phyloP scores from a whole-genome alignment of 2,888 invertebrate species.

The Ornithoptera alexandrae region DNA sequence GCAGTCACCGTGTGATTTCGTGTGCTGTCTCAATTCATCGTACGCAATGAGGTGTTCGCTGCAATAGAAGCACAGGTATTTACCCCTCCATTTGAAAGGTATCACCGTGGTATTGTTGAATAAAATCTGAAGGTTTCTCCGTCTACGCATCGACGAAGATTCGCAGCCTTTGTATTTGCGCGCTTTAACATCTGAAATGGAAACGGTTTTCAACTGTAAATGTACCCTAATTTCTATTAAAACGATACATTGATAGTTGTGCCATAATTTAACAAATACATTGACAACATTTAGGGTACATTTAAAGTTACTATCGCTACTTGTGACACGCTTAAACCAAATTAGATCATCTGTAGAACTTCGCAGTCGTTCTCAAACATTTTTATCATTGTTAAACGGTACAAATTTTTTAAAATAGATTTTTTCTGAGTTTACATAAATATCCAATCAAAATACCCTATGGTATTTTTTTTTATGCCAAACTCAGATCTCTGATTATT shows the following conservation, averaged over 20 bases:
- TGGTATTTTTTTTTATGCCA: no score
- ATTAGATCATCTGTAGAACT: no score
- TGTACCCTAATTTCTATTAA: slow-evolving; percentile 39
- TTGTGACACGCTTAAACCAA: neutral
- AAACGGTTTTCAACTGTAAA: slow-evolving; percentile 65
- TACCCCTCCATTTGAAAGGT: slow-evolving; percentile 75
- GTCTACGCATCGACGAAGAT: slow-evolving; percentile 67
- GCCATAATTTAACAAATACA: slow-evolving; percentile 12
- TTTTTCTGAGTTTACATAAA: no score
- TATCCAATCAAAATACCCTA: no score
- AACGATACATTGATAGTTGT: slow-evolving; percentile 7
- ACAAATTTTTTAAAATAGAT: no score
- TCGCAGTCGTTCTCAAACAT: no score
- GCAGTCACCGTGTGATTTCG: slow-evolving; percentile 63
- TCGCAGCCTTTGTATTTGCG: slow-evolving; percentile 61
- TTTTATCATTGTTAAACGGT: no score
- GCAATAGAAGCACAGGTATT: slow-evolving; percentile 71
- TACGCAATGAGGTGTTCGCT: slow-evolving; percentile 64
- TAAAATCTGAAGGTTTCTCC: slow-evolving; percentile 65
- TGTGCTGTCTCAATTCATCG: slow-evolving; percentile 59
- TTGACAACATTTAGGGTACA: slow-evolving; percentile 36
- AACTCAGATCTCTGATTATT: no score
- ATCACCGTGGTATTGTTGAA: slow-evolving; percentile 72
- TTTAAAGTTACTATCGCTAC: slow-evolving; percentile 36
- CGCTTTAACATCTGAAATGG: slow-evolving; percentile 67